Percentiles rank a stretch among this genome's conserved stretches.
Evolutionary conservation across 2,113 vertebrate species (phyloP).

Genomic region (Sigmodon hispidus): DNA sequence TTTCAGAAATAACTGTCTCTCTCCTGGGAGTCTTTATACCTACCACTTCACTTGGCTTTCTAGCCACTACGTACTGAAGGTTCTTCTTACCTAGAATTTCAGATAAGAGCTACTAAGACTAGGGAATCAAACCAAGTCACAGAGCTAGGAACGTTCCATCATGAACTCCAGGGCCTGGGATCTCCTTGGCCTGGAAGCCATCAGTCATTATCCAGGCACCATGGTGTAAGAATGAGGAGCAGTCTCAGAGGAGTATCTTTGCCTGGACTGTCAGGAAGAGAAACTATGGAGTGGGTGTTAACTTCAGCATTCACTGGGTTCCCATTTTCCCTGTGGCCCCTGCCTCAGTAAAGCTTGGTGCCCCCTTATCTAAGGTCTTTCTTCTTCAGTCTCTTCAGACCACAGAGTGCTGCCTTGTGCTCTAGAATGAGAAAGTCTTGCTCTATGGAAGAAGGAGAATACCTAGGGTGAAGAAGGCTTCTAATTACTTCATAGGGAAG

Average conservation of each 20-base stretch:
- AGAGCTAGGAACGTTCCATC: not conserved
- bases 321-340: not conserved
- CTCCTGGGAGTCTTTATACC: not conserved
- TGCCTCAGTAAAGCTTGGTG: not conserved
- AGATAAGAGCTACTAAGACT: not conserved
- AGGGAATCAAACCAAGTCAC: not conserved
- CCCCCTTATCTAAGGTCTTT: not conserved
- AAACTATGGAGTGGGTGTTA: not conserved
- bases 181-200: not conserved
- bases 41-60: not conserved
- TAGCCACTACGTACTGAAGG: not conserved
- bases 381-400: not conserved
- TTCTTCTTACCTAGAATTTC: not conserved
- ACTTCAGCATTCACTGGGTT: rapidly evolving
- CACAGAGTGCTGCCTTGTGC: rapidly evolving
- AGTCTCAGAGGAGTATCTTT: no score
- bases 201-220: not conserved
- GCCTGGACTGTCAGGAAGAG: not conserved
- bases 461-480: rapidly evolving
- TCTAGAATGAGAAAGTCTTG: not conserved
- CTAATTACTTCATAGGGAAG: not conserved
- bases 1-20: slow-evolving; percentile 8
- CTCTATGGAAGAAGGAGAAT: not conserved
- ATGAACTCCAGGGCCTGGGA: not conserved
- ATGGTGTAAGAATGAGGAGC: rapidly evolving